Evolutionary conservation across 2,113 vertebrate genomes (phyloP).

Genomic region (Greenwoodochromis staneri): DNA sequence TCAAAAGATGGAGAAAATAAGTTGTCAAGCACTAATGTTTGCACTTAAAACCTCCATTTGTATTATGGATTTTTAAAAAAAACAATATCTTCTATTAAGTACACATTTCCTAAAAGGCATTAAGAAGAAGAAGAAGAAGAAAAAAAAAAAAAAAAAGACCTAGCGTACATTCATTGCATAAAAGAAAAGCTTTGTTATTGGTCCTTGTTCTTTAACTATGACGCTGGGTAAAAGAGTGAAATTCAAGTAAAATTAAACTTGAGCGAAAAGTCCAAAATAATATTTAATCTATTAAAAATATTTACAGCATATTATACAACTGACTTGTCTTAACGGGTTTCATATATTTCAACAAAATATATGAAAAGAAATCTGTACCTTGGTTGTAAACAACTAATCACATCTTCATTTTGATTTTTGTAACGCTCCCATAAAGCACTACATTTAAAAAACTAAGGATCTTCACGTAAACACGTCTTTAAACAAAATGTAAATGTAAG

Average conservation of each 20-base stretch:
- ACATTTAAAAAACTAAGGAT: not conserved
- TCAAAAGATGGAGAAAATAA: too few relatives aligned
- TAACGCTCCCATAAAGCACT: not conserved
- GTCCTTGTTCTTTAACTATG: not conserved
- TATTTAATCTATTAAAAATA: not conserved
- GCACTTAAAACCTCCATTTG: too few relatives aligned
- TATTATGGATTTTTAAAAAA: too few relatives aligned
- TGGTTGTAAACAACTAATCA: not conserved
- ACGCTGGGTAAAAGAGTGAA: not conserved
- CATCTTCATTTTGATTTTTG: not conserved
- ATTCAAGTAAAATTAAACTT: not conserved
- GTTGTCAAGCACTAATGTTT: too few relatives aligned
- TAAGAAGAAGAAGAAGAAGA: too few relatives aligned
- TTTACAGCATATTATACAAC: not conserved
- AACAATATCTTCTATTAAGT: too few relatives aligned
- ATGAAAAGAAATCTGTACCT: not conserved
- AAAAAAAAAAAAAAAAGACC: accelerated
- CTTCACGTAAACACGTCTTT: not conserved
- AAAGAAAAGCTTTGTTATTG: not conserved
- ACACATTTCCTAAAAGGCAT: too few relatives aligned
- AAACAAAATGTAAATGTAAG: not conserved
- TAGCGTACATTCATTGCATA: not conserved
- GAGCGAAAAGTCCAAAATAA: not conserved
- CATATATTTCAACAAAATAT: not conserved
- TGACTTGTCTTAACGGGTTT: not conserved